Conservation (phyloP, 2,888 invertebrate genomes). For the Prionchulus punctatus region DNA sequence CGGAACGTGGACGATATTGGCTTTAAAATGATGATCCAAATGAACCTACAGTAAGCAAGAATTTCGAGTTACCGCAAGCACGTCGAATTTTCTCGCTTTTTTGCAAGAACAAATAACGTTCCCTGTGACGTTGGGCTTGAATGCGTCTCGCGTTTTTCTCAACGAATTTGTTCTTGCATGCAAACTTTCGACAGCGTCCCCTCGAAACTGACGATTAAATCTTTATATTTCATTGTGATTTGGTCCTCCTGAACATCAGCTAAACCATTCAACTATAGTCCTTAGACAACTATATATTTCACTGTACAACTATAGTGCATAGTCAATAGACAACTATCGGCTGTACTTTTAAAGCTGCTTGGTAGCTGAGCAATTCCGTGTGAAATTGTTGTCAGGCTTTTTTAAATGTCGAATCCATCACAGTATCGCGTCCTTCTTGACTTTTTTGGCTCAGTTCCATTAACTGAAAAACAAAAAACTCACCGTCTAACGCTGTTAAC, state of each 20-base stretch:
- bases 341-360: conserved; percentile 33
- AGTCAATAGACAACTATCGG: too few species aligned
- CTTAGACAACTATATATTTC: too few species aligned
- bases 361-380: conserved; percentile 72
- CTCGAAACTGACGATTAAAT: conserved; percentile 75
- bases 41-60: conserved; percentile 40
- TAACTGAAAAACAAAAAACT: conserved; percentile 12
- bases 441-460: conserved; percentile 15
- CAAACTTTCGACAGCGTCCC: conserved; percentile 62
- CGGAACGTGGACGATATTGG: conserved; percentile 82
- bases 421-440: conserved; percentile 46
- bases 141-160: too few species aligned
- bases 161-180: conserved; percentile 44
- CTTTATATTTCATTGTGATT: conserved; percentile 66
- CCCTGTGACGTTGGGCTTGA: conserved; percentile 69
- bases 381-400: conserved; percentile 77
- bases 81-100: conserved; percentile 28
- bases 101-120: conserved; percentile 45
- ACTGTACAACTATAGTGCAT: too few species aligned
- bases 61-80: conserved; percentile 20
- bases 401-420: conserved; percentile 79
- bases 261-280: too few species aligned
- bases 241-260: conserved; percentile 47
- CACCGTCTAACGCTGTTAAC: background rate
- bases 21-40: conserved; percentile 64